A percentile compares a stretch with the other conserved stretches of the same genome.
Conservation (phyloP, 2,797 vertebrate genomes). For the Cuniculus paca region DNA sequence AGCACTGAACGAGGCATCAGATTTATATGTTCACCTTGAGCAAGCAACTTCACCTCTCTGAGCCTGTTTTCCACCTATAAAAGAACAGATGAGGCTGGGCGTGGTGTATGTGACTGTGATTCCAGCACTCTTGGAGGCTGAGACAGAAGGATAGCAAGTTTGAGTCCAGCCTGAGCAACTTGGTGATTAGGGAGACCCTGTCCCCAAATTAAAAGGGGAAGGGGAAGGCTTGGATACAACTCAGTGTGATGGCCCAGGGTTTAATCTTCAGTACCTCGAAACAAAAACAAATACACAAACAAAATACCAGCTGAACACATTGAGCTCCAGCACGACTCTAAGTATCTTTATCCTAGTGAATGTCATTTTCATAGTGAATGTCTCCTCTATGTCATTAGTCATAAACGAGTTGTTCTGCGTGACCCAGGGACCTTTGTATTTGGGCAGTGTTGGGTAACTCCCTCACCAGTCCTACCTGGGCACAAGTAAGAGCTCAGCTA, state of each 20-base stretch:
- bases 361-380: background rate
- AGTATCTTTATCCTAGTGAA: background rate
- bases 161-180: background rate
- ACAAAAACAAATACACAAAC: background rate
- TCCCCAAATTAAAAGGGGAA: background rate
- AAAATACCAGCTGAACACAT: background rate
- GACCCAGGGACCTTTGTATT: background rate
- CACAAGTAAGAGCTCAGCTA: background rate
- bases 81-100: background rate
- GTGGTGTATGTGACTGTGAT: background rate
- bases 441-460: too few species aligned
- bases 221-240: background rate
- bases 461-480: background rate
- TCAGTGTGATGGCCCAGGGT: background rate
- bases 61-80: constrained; percentile 33
- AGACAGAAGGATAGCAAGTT: background rate
- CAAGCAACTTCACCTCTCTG: background rate
- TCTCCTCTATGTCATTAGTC: background rate
- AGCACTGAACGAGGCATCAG: background rate
- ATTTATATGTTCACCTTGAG: background rate
- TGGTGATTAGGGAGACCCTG: background rate
- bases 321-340: background rate
- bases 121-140: background rate
- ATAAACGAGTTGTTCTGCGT: background rate
- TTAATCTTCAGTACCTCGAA: background rate